phyloP scores from a whole-genome alignment of 2,888 invertebrate species.

The Ditula angustiorana region DNA sequence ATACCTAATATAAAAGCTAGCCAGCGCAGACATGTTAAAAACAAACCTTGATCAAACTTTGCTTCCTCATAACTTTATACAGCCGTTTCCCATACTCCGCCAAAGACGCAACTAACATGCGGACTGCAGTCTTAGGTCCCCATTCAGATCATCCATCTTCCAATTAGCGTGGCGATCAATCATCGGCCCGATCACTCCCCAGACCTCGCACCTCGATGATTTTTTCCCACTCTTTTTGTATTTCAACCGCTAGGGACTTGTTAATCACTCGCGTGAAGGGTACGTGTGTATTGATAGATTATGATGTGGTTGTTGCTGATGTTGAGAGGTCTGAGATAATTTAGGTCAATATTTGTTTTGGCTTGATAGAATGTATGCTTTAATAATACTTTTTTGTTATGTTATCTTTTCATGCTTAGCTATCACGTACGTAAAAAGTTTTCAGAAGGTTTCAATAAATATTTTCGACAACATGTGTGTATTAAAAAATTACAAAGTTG shows the following conservation, averaged over 20 bases:
- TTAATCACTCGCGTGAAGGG: conserved; percentile 73
- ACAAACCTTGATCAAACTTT: not conserved
- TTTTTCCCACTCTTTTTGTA: conserved; percentile 71
- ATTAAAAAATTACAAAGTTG: too few species aligned
- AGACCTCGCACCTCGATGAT: conserved; percentile 70
- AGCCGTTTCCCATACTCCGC: not conserved
- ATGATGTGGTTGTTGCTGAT: conserved; percentile 24
- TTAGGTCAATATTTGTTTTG: not conserved
- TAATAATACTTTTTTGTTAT: too few species aligned
- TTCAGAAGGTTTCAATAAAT: too few species aligned
- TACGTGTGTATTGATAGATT: conserved; percentile 45
- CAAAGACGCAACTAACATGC: conserved; percentile 25
- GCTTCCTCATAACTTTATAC: not conserved
- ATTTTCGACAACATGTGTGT: too few species aligned
- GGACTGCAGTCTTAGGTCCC: conserved; percentile 49
- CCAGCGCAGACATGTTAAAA: too few species aligned
- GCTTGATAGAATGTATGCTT: too few species aligned
- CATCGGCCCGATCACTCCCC: conserved; percentile 86
- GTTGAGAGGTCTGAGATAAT: conserved; percentile 9
- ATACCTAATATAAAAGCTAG: too few species aligned
- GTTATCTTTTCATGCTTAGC: too few species aligned
- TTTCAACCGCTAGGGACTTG: conserved; percentile 69
- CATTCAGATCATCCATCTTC: conserved; percentile 88
- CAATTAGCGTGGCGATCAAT: conserved; percentile 91
- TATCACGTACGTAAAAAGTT: too few species aligned